These are phyloP conservation scores for Pyrochroa serraticornis DNA, from an alignment of 2,888 invertebrate species.

Conservation along the genomic window DNA sequence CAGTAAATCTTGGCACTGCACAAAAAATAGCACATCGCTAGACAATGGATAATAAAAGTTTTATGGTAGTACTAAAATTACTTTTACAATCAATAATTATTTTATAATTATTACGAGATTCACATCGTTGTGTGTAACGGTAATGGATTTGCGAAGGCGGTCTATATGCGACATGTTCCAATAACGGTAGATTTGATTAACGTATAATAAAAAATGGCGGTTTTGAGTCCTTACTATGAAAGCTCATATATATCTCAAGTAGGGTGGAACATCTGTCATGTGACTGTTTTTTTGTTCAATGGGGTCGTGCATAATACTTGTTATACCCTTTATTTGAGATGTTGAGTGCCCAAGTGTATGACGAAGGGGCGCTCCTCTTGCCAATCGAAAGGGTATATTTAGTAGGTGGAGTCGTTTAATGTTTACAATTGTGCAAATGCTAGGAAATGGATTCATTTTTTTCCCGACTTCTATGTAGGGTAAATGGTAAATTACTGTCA, in stretches of 20 bases:
- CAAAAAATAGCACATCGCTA: not conserved
- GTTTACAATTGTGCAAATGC: slow-evolving; percentile 36
- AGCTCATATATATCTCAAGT: slow-evolving; percentile 25
- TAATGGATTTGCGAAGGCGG: not conserved
- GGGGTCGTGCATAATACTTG: slow-evolving; percentile 42
- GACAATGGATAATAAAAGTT: slow-evolving; percentile 30
- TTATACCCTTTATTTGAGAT: slow-evolving; percentile 41
- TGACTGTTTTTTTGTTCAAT: slow-evolving; percentile 42
- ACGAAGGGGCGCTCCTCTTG: slow-evolving; percentile 36
- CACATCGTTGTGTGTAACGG: slow-evolving; percentile 3
- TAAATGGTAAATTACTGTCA: slow-evolving; percentile 19
- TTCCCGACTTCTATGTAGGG: slow-evolving; percentile 1
- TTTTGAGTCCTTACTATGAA: not conserved
- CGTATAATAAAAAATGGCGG: slow-evolving; percentile 2
- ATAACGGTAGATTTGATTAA: slow-evolving; percentile 14
- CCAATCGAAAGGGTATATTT: slow-evolving; percentile 43
- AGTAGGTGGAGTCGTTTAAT: slow-evolving; percentile 41
- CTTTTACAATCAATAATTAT: slow-evolving; percentile 33
- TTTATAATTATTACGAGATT: slow-evolving; percentile 14
- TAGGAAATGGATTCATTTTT: slow-evolving; percentile 23
- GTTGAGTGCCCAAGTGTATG: slow-evolving; percentile 39
- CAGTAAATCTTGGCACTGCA: not conserved
- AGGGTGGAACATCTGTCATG: slow-evolving; percentile 43
- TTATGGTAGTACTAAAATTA: slow-evolving; percentile 17
- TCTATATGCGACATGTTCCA: slow-evolving; percentile 8